Conservation (phyloP, 2,113 vertebrate genomes). For the Zosterops japonicus region DNA sequence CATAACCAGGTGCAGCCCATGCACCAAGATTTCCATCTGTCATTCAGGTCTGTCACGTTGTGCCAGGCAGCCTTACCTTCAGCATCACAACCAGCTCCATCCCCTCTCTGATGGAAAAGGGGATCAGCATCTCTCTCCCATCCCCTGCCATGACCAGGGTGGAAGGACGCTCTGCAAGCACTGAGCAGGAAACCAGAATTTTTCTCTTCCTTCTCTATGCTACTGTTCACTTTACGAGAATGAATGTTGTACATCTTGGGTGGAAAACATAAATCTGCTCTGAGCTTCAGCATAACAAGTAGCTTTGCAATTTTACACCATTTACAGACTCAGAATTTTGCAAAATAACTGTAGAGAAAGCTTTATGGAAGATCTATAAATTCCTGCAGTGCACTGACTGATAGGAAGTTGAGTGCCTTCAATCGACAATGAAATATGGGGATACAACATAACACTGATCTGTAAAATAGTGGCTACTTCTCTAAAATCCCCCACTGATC, state of each 20-base stretch:
- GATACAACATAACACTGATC: neutral
- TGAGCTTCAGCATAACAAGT: neutral
- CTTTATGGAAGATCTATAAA: neutral
- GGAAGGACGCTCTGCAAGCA: neutral
- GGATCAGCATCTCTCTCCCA: neutral
- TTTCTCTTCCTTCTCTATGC: neutral
- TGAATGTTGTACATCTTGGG: neutral
- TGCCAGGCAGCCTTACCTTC: neutral
- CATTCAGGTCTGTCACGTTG: neutral
- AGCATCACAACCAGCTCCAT: neutral
- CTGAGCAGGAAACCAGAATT: neutral
- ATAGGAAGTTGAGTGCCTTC: neutral
- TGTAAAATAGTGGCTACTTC: neutral
- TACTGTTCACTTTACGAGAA: neutral
- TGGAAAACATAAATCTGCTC: neutral
- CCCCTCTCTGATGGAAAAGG: neutral
- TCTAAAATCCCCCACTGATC: neutral
- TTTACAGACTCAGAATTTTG: neutral
- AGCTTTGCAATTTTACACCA: neutral
- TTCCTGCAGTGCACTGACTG: neutral
- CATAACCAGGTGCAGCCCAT: neutral
- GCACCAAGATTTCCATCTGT: neutral
- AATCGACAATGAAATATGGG: neutral
- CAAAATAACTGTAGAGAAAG: neutral
- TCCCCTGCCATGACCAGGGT: neutral